phyloP scores from a whole-genome alignment of 1,140 invertebrate genomes.

The Asobara japonica region DNA sequence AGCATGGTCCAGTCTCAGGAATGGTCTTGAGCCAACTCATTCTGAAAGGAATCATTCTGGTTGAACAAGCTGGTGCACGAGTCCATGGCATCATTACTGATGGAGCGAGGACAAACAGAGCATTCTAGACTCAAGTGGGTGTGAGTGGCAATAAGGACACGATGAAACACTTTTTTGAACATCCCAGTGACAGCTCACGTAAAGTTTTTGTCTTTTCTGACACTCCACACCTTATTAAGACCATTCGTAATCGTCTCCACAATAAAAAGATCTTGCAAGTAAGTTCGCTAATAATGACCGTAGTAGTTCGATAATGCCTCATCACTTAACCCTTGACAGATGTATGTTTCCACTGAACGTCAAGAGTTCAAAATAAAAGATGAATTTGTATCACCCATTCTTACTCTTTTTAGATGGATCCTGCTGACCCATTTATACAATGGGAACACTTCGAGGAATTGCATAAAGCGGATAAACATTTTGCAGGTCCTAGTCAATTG shows the following conservation, averaged over 20 bases:
- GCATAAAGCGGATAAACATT: slow-evolving; percentile 11
- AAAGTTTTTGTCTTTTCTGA: slow-evolving; percentile 33
- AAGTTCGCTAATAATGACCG: not conserved
- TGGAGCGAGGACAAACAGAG: not conserved
- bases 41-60: not conserved
- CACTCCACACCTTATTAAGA: slow-evolving; percentile 35
- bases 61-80: not conserved
- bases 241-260: slow-evolving; percentile 33
- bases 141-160: not conserved
- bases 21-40: not conserved
- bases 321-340: too few species aligned
- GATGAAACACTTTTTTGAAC: not conserved
- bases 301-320: too few species aligned
- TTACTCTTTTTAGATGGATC: slow-evolving; percentile 23
- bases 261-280: slow-evolving; percentile 23
- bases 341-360: too few species aligned
- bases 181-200: not conserved
- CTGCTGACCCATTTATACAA: slow-evolving; percentile 1
- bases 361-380: not conserved
- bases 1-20: not conserved
- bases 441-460: slow-evolving; percentile 16
- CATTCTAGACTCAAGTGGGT: not conserved
- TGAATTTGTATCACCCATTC: not conserved
- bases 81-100: not conserved
- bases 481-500: slow-evolving; percentile 15